Percentiles rank a stretch among this genome's conserved stretches.
Conservation (phyloP, 1,140 invertebrate species). For the Delia radicum region DNA sequence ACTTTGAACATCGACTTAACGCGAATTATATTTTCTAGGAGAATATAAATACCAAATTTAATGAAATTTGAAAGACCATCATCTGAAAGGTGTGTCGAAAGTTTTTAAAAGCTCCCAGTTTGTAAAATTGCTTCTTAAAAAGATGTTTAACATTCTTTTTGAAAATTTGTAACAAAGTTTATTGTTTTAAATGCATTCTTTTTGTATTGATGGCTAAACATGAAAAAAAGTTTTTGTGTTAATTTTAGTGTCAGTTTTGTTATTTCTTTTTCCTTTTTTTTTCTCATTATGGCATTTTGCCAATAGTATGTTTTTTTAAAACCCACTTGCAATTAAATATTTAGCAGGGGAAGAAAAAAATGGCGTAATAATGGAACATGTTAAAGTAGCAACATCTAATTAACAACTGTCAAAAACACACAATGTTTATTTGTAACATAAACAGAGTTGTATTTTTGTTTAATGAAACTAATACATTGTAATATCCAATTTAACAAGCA, state of each 20-base stretch:
- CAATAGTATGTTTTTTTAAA: neutral
- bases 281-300: neutral
- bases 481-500: no score
- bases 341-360: neutral
- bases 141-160: no score
- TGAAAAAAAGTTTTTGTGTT: neutral
- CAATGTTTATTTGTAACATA: neutral
- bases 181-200: neutral
- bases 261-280: neutral
- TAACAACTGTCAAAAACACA: neutral
- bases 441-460: neutral
- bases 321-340: neutral
- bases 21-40: no score
- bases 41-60: no score
- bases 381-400: neutral
- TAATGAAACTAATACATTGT: no score
- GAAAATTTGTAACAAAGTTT: no score
- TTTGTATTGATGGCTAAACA: neutral
- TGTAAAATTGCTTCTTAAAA: no score
- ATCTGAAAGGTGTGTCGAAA: no score
- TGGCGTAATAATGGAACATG: neutral
- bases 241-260: neutral
- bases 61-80: no score
- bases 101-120: no score
- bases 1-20: no score